phyloP scores from a whole-genome alignment of 1,140 invertebrate species.

The Polypedilum pembai region DNA sequence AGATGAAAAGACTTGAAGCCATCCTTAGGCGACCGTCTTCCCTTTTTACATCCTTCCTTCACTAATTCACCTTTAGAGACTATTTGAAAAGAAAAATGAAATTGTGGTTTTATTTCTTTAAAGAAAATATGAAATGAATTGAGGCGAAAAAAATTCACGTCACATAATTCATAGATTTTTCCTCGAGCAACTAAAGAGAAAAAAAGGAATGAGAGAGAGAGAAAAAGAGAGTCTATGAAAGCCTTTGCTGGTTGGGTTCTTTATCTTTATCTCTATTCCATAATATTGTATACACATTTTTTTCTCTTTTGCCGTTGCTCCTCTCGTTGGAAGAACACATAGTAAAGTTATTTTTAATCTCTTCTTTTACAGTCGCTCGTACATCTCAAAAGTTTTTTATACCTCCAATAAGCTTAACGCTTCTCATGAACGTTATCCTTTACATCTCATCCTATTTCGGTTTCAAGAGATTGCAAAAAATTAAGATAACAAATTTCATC shows the following conservation, averaged over 20 bases:
- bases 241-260: no score
- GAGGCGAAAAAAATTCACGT: not conserved
- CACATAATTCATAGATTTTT: constrained; percentile 19
- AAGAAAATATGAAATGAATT: not conserved
- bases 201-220: no score
- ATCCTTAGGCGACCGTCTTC: not conserved
- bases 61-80: no score
- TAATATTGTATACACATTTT: no score
- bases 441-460: constrained; percentile 20
- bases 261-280: no score
- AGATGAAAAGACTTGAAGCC: not conserved
- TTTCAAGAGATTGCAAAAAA: constrained; percentile 23
- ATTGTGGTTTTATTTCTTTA: not conserved
- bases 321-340: not conserved
- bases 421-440: not conserved
- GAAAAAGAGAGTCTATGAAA: no score
- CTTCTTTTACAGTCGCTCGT: not conserved
- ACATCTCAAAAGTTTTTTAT: constrained; percentile 25
- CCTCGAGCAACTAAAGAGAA: no score
- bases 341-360: constrained; percentile 19
- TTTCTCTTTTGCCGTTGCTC: no score
- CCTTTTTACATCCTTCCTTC: no score
- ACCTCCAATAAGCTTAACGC: not conserved
- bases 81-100: not conserved
- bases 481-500: constrained; percentile 13